A percentile compares a stretch with the other conserved stretches of the same genome.
Evolutionary conservation across 2,113 vertebrate genomes (phyloP).

Genomic region (Labeo catla): DNA sequence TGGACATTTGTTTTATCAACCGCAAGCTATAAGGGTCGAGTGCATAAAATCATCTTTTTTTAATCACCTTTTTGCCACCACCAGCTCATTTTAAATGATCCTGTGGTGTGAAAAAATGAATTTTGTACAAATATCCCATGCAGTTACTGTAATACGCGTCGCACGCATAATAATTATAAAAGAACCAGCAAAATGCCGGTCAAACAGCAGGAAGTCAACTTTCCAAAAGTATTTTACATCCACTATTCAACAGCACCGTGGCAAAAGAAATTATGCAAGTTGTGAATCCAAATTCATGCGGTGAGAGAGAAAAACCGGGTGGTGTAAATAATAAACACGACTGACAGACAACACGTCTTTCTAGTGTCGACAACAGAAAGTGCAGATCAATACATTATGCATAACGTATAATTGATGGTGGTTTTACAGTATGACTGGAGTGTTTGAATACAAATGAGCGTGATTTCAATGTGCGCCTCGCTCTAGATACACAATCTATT

Average conservation of each 20-base stretch:
- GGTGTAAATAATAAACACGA: neutral
- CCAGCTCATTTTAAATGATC: neutral
- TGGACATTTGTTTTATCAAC: neutral
- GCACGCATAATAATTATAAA: slow-evolving; percentile 15
- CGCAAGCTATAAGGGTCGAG: neutral
- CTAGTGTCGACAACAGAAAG: neutral
- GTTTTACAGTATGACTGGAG: slow-evolving; percentile 7
- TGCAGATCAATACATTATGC: slow-evolving; percentile 6
- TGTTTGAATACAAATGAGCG: slow-evolving; percentile 1
- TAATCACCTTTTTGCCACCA: neutral
- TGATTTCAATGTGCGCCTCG: neutral
- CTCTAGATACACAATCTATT: slow-evolving; percentile 41
- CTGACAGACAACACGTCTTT: neutral
- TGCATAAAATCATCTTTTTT: neutral
- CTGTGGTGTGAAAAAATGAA: neutral
- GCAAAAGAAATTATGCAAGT: neutral
- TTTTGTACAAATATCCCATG: neutral
- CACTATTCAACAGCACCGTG: neutral
- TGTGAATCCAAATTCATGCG: neutral
- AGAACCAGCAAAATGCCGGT: slow-evolving; percentile 3
- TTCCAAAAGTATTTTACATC: neutral
- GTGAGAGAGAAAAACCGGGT: neutral
- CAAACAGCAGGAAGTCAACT: neutral
- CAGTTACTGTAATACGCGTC: neutral
- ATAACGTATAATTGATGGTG: neutral